Base-by-base conservation (phyloP, 1,140 invertebrate species). In the Conus ventricosus region DNA sequence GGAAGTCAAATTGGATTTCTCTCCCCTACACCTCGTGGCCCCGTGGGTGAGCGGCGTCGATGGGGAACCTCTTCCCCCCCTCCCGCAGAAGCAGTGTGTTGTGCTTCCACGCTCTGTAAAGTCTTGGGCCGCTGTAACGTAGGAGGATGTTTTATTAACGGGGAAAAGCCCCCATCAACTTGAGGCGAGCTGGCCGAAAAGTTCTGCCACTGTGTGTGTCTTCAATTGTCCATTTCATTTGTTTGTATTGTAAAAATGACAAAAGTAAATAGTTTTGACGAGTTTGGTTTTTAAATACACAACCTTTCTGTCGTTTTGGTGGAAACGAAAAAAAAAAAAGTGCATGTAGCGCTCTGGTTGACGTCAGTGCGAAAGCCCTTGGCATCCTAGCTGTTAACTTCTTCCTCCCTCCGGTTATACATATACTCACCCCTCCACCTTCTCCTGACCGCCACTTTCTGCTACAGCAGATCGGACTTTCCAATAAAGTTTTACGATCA, bases 291-390 rank as follows among this genome's bases (percentile, higher is more conserved):
- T 71, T 71, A 17, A 20, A 71, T 88, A 84, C 86, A 89, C 75
- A 87, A 83, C 71, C 88, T 63, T 63, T 85, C 90, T 88, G 88
- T 89, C 90, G 89, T 86, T 89, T 90, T 89, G 88, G 91, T 87
- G 89, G 89, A 88, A 54, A 87, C 90, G 92, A 92, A 93, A 93
- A 93, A 92, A 92, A 93, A 94, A 93, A 93, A 93, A 91, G 88
- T 92, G 90, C 91, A 91, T 91, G 90, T 87, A 71, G 11, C 67
- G 92, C 90, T 89, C 20, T n/a, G 85, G 90, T 92, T 94, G 93
- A 94, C 93, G 93, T 94, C 93, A 94, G 91, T 91, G 88, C 91
- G 67, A 90, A 92, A 92, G 90, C 92, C 93, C 90, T 90, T 90
- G 91, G 92, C 92, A 92, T 88, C 67, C 85, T 71, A n/a, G 92